A percentile compares a stretch with the other conserved stretches of the same genome.
Conservation (phyloP, 2,797 vertebrate genomes). For the Epinephelus malabaricus region DNA sequence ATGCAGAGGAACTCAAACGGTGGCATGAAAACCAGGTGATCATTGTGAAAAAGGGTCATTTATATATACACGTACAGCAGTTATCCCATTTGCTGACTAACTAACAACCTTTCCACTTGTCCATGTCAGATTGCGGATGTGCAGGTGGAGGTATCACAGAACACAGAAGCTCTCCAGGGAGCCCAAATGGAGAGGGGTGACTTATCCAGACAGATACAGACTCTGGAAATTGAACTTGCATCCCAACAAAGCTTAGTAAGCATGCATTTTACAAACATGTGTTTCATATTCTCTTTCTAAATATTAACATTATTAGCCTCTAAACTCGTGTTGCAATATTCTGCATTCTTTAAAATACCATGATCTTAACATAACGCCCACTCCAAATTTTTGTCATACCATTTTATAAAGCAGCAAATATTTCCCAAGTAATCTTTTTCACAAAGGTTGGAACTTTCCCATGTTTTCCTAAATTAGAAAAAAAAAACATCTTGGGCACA, state of each 20-base stretch:
- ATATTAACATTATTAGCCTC: not conserved
- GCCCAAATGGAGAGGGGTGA: conserved; percentile 86
- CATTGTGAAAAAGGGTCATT: not conserved
- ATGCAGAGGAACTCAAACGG: conserved; percentile 89
- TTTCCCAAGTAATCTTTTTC: not conserved
- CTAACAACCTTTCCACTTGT: not conserved
- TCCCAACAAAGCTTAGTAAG: conserved; percentile 87
- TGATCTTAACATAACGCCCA: not conserved
- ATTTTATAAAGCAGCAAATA: not conserved
- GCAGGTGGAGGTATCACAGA: conserved; percentile 88
- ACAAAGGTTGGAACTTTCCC: conserved; percentile 5
- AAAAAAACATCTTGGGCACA: conserved; percentile 7
- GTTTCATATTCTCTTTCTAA: too few relatives aligned
- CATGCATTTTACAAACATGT: not conserved
- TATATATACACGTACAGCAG: not conserved
- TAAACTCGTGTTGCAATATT: not conserved
- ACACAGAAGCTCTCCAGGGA: conserved; percentile 88
- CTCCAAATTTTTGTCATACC: not conserved
- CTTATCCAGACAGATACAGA: conserved; percentile 87
- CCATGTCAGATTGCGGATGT: conserved; percentile 88
- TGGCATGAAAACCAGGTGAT: conserved; percentile 91
- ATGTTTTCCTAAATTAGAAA: conserved; percentile 1
- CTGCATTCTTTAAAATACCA: not conserved
- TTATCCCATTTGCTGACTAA: not conserved
- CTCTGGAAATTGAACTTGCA: conserved; percentile 91